A percentile compares a stretch with the other conserved stretches of the same genome.
Conservation (phyloP, 2,888 invertebrate genomes). For the Acleris cristana region DNA sequence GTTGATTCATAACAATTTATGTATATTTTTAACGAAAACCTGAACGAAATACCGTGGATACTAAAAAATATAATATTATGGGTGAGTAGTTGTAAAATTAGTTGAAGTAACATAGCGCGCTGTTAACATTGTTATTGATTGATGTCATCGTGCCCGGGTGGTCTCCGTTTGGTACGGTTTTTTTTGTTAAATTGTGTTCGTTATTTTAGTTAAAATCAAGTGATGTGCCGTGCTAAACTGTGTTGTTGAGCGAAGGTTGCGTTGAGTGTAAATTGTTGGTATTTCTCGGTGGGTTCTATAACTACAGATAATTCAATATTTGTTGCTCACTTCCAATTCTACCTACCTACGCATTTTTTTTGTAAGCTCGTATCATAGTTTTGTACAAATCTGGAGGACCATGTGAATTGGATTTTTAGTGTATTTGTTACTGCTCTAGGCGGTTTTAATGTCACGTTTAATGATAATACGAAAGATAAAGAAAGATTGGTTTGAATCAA, state of each 20-base stretch:
- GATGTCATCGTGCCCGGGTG: conserved; percentile 65
- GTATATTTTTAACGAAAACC: conserved; percentile 38
- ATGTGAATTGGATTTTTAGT: no score
- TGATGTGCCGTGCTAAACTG: conserved; percentile 30
- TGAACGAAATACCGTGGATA: conserved; percentile 41
- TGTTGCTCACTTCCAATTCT: neutral
- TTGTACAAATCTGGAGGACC: no score
- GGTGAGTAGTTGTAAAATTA: conserved; percentile 57
- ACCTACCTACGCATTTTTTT: no score
- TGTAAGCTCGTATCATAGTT: no score
- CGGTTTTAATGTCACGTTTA: no score
- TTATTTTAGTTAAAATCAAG: conserved; percentile 12
- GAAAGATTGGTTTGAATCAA: no score
- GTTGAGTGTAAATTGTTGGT: conserved; percentile 8
- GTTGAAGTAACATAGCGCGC: conserved; percentile 37
- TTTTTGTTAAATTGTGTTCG: conserved; percentile 56
- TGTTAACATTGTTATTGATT: conserved; percentile 66
- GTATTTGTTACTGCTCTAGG: no score
- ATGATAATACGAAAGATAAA: no score
- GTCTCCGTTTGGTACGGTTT: conserved; percentile 51
- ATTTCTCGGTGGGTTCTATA: neutral
- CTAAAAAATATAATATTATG: conserved; percentile 47
- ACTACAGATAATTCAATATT: neutral
- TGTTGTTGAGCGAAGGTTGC: conserved; percentile 19
- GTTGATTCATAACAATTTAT: conserved; percentile 55